phyloP scores from a whole-genome alignment of 2,797 vertebrate genomes.

The Molossus molossus region DNA sequence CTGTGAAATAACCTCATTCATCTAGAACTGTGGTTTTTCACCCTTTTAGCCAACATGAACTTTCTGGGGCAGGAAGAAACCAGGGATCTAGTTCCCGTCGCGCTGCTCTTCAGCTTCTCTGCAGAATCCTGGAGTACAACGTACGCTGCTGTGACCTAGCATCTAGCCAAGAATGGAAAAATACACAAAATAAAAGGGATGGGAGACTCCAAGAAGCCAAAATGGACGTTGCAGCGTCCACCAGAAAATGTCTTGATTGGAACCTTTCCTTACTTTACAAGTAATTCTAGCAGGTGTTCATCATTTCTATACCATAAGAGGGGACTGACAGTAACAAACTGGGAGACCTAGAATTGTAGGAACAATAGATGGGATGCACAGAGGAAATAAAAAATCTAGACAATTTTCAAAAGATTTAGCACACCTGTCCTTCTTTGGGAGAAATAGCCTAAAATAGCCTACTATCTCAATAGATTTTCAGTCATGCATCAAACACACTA shows the following conservation, averaged over 20 bases:
- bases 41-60: neutral
- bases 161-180: neutral
- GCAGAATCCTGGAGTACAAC: neutral
- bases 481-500: neutral
- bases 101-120: neutral
- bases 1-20: neutral
- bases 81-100: neutral
- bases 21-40: neutral
- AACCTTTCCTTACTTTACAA: constrained; percentile 16
- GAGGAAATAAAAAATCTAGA: neutral
- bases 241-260: neutral
- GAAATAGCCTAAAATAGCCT: neutral
- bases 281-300: neutral
- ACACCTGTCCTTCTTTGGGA: neutral
- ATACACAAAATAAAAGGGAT: neutral
- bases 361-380: neutral
- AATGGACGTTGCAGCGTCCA: neutral
- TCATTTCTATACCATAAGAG: neutral
- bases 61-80: neutral
- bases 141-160: neutral
- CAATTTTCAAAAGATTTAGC: neutral
- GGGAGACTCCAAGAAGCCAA: neutral
- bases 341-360: neutral
- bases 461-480: neutral
- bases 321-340: neutral